phyloP scores from a whole-genome alignment of 2,888 invertebrate species.

The Drosophila mimetica region DNA sequence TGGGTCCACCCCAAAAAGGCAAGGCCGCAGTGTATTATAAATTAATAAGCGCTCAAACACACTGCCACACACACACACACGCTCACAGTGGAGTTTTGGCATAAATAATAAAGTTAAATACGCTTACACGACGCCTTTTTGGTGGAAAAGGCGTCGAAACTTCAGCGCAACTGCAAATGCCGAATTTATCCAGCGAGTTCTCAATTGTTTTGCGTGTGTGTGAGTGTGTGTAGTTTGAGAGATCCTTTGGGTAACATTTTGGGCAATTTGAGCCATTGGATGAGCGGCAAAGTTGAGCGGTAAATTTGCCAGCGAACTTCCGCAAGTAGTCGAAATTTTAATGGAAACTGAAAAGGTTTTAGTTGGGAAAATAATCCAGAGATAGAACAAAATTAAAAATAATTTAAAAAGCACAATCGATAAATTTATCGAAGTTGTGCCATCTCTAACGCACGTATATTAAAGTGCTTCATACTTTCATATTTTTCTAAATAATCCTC shows the following conservation, averaged over 20 bases:
- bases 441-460: neutral
- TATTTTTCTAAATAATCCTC: too few relatives aligned
- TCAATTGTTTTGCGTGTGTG: constrained; percentile 31
- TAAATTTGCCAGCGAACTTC: constrained; percentile 49
- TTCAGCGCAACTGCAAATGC: constrained; percentile 27
- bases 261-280: constrained; percentile 62
- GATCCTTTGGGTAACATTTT: constrained; percentile 75
- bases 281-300: constrained; percentile 57
- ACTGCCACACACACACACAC: constrained; percentile 11
- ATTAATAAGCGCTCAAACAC: constrained; percentile 71
- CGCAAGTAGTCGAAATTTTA: neutral
- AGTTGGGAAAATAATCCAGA: neutral
- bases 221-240: constrained; percentile 21
- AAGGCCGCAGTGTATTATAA: constrained; percentile 80
- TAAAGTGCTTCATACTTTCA: too few relatives aligned
- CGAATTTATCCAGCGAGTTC: constrained; percentile 31
- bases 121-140: constrained; percentile 75
- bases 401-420: neutral
- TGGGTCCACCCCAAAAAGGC: constrained; percentile 48
- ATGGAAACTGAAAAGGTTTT: neutral
- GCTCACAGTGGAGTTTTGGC: constrained; percentile 52
- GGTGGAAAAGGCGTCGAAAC: constrained; percentile 55
- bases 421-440: neutral
- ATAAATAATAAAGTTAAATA: constrained; percentile 80
- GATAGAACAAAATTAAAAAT: neutral